Evolutionary conservation across 2,113 vertebrate genomes (phyloP).

Genomic region (Myrmophylax atrothorax): DNA sequence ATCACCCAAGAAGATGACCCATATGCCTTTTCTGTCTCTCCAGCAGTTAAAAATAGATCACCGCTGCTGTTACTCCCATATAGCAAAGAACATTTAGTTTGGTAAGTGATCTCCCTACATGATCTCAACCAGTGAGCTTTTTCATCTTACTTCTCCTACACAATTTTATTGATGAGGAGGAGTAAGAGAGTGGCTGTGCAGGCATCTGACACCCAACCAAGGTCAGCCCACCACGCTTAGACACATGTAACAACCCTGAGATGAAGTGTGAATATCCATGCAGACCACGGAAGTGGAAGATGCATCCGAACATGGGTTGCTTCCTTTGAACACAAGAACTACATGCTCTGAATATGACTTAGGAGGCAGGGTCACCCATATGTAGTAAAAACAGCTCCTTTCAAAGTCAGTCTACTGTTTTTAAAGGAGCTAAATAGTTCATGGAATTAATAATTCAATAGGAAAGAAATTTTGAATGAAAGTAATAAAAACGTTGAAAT

Average conservation of each 20-base stretch:
- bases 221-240: background rate
- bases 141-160: background rate
- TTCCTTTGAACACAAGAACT: background rate
- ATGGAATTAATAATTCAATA: background rate
- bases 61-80: background rate
- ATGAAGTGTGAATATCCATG: background rate
- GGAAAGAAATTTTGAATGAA: background rate
- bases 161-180: background rate
- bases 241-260: background rate
- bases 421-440: background rate
- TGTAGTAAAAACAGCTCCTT: background rate
- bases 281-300: background rate
- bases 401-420: background rate
- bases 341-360: background rate
- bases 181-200: background rate
- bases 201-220: background rate
- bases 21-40: background rate
- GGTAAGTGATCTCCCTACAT: background rate
- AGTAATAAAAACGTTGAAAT: background rate
- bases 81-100: background rate
- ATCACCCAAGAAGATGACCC: background rate
- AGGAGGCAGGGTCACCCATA: background rate
- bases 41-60: background rate
- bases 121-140: background rate
- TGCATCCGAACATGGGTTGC: background rate